Conservation (phyloP, 2,888 invertebrate genomes). For the Agonum fuliginosum region DNA sequence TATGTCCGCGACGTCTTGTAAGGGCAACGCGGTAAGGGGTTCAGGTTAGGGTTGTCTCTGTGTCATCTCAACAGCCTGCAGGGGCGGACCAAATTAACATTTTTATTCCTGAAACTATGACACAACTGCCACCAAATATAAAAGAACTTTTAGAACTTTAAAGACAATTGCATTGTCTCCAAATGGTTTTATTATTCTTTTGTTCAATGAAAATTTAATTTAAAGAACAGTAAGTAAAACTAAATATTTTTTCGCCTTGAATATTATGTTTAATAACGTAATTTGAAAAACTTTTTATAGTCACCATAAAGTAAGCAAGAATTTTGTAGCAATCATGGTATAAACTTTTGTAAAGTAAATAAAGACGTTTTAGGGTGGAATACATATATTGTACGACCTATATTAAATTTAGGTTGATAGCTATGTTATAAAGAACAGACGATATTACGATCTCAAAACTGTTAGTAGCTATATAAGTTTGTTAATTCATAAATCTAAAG, state of each 20-base stretch:
- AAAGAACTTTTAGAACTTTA: constrained; percentile 5
- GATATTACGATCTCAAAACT: no score
- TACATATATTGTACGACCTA: no score
- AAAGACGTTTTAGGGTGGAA: no score
- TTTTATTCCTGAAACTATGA: constrained; percentile 19
- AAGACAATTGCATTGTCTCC: constrained; percentile 1
- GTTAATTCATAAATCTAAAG: no score
- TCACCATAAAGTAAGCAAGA: neutral
- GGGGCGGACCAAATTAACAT: constrained; percentile 31
- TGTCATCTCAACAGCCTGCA: neutral
- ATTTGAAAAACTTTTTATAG: no score
- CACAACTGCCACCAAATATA: constrained; percentile 14
- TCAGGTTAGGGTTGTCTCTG: constrained; percentile 24
- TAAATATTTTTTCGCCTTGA: neutral
- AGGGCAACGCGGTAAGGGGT: no score
- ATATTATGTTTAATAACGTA: no score
- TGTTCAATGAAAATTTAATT: constrained; percentile 22
- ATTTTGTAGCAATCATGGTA: neutral
- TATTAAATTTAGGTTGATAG: no score
- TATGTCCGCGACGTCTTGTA: constrained; percentile 24
- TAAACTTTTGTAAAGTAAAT: neutral
- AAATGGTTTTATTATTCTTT: constrained; percentile 38
- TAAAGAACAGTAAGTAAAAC: neutral
- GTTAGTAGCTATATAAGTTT: no score
- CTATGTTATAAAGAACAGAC: no score